phyloP scores from a whole-genome alignment of 92 coral and sea anemone genomes.

The Muricea muricata region DNA sequence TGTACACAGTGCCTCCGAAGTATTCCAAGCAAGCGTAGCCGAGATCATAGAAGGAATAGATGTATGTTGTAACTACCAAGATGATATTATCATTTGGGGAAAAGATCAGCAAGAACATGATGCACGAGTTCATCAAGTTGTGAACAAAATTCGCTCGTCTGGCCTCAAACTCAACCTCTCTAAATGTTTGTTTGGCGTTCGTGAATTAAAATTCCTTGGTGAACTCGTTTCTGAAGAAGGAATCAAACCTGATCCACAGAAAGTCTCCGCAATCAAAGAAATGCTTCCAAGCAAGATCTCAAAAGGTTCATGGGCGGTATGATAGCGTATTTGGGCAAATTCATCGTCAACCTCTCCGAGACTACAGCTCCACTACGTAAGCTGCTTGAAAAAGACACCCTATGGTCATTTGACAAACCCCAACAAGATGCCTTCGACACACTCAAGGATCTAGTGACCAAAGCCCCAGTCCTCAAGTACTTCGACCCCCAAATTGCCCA shows the following conservation, averaged over 20 bases:
- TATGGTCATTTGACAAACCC: neutral
- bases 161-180: neutral
- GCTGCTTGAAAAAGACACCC: neutral
- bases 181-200: too few relatives aligned
- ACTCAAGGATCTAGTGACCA: neutral
- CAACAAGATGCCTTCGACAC: neutral
- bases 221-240: neutral
- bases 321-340: conserved; percentile 9
- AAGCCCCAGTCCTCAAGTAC: conserved; percentile 26
- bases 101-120: too few relatives aligned
- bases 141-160: neutral
- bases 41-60: conserved; percentile 29
- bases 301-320: conserved; percentile 21
- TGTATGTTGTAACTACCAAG: conserved; percentile 11
- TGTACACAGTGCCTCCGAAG: neutral
- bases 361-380: neutral
- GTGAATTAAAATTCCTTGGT: too few relatives aligned
- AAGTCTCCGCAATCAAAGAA: neutral
- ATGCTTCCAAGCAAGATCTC: conserved; percentile 22
- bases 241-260: neutral
- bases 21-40: too few relatives aligned
- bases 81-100: too few relatives aligned
- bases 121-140: too few relatives aligned
- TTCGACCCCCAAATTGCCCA: conserved; percentile 18
- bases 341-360: neutral